Conservation (phyloP, 2,797 vertebrate genomes). For the Danio kyathit region DNA sequence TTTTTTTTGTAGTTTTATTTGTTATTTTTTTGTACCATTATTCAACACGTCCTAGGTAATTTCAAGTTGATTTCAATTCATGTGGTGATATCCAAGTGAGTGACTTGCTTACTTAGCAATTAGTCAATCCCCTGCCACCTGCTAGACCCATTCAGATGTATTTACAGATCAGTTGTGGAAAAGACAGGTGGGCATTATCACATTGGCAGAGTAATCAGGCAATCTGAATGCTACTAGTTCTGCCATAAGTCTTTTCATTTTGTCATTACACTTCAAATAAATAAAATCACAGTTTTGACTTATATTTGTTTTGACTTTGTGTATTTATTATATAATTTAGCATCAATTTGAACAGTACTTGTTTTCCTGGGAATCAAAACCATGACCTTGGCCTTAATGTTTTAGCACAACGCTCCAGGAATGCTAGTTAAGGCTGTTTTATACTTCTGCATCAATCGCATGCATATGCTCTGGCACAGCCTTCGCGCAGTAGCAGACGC, state of each 20-base stretch:
- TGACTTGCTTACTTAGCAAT: constrained; percentile 33
- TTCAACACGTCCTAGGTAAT: neutral
- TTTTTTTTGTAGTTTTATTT: neutral
- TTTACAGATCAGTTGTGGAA: neutral
- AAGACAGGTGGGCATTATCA: neutral
- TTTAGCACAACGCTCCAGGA: neutral
- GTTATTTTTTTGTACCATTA: neutral
- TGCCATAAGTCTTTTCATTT: neutral
- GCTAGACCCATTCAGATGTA: neutral
- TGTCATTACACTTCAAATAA: neutral
- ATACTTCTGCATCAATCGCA: too few relatives aligned
- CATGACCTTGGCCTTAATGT: neutral
- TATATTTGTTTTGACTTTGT: neutral
- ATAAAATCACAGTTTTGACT: neutral
- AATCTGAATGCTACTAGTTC: neutral
- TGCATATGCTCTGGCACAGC: too few relatives aligned
- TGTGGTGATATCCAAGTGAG: neutral
- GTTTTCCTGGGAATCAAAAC: neutral
- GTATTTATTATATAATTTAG: neutral
- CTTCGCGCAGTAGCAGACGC: too few relatives aligned
- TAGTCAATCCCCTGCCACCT: constrained; percentile 1
- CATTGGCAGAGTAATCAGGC: neutral
- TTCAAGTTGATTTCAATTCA: constrained; percentile 17
- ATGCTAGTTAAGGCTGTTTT: neutral
- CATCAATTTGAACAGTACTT: neutral